Percentiles rank a stretch among this genome's conserved stretches.
phyloP scores from a whole-genome alignment of 1,140 invertebrate genomes.

The Temnothorax longispinosus region DNA sequence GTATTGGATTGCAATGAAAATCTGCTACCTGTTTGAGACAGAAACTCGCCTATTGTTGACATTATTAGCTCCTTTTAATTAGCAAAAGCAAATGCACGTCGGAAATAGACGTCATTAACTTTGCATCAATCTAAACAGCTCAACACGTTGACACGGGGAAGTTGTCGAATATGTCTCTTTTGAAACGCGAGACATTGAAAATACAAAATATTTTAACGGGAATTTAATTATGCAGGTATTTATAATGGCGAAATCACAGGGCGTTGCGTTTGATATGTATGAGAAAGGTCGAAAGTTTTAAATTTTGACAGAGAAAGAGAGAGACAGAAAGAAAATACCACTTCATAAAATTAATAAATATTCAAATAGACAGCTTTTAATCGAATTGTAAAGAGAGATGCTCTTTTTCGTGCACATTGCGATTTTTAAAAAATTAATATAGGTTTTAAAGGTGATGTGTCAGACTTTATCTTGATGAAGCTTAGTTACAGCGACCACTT shows the following conservation, averaged over 20 bases:
- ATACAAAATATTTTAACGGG: background rate
- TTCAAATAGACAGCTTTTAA: background rate
- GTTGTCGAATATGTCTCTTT: background rate
- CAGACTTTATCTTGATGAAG: constrained; percentile 26
- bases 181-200: background rate
- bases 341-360: constrained; percentile 22
- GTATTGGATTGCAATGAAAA: constrained; percentile 2
- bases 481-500: background rate
- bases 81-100: background rate
- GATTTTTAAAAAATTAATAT: constrained; percentile 9
- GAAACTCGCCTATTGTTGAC: background rate
- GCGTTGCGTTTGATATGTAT: background rate
- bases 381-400: background rate
- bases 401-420: background rate
- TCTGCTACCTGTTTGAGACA: background rate
- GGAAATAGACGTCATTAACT: constrained; percentile 22
- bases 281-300: background rate
- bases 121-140: background rate
- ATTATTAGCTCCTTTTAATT: background rate
- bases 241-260: background rate
- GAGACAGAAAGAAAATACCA: background rate
- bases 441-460: constrained; percentile 14
- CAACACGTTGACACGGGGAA: background rate
- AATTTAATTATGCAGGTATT: constrained; percentile 1
- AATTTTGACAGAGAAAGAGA: background rate